Conservation (phyloP, 2,888 invertebrate species). For the Parnassius glacialis region DNA sequence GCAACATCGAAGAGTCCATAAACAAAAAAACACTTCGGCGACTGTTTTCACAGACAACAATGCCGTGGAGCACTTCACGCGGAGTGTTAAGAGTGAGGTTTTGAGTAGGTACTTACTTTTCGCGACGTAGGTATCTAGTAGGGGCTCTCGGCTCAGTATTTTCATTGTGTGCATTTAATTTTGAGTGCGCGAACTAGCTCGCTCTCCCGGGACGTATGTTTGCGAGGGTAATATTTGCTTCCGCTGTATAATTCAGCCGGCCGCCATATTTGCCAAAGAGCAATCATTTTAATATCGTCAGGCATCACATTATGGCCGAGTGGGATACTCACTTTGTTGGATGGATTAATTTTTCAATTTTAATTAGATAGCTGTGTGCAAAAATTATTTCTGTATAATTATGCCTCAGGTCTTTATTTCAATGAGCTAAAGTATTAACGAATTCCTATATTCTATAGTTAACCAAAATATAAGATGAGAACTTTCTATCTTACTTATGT, state of each 20-base stretch:
- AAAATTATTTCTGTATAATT: slow-evolving; percentile 23
- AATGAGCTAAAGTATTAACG: slow-evolving; percentile 17
- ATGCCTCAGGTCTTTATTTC: slow-evolving; percentile 19
- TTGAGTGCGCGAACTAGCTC: slow-evolving; percentile 84
- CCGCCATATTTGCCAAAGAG: slow-evolving; percentile 83
- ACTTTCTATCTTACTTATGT: too few species aligned
- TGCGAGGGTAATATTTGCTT: slow-evolving; percentile 83
- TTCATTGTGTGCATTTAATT: slow-evolving; percentile 84
- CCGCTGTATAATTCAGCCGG: slow-evolving; percentile 83
- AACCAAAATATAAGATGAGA: background rate
- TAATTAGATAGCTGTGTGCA: slow-evolving; percentile 44
- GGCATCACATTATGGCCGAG: slow-evolving; percentile 76
- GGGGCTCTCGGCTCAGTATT: slow-evolving; percentile 75
- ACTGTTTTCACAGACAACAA: slow-evolving; percentile 79
- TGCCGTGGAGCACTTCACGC: slow-evolving; percentile 55
- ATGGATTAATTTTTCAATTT: slow-evolving; percentile 72
- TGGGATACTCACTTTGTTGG: slow-evolving; percentile 65
- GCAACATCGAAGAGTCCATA: slow-evolving; percentile 77
- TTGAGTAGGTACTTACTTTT: slow-evolving; percentile 75
- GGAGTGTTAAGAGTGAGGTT: slow-evolving; percentile 71
- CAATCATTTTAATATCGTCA: slow-evolving; percentile 84
- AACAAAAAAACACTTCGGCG: slow-evolving; percentile 79
- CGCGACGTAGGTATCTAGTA: slow-evolving; percentile 76
- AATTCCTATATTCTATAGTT: background rate
- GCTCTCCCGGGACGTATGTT: slow-evolving; percentile 81